Base-by-base conservation (phyloP, 2,113 vertebrate species). In the Clinocottus analis region DNA sequence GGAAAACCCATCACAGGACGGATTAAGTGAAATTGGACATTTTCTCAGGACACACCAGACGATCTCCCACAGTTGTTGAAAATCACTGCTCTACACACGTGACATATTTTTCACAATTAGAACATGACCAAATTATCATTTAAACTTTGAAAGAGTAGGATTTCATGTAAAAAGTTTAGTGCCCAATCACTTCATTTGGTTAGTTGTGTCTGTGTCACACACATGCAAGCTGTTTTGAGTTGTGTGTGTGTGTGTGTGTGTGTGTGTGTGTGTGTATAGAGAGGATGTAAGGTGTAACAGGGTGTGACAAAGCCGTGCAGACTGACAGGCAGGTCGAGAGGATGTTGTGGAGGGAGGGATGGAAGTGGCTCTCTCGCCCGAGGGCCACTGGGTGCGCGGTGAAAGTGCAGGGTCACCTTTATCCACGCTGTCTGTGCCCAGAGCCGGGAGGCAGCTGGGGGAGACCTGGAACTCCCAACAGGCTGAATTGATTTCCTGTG, bases 351-450 rank as follows among this genome's bases (percentile, higher is more conserved):
- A 86, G 79, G 85, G 60, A 77, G 77, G 77, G 81, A 79, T 85
- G 92, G 80, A 90, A 84, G 86, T 27, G 72, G 75, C 73, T 80
- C 25, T 73, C 25, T 51, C 74, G 79, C 90, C 84, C 37, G 12
- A 81, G 82, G 87, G 84, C 76, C 59, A 67, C 77, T 25, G 73
- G 83, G 71, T 61, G 75, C 27, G 14, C 35, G 45, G 85, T 65
- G 86, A 91, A 80, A 89, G 83, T 86, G 94, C 94, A 93, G 87
- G 91, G 95, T 95, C 95, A 95, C 95, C 95, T 94, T 96, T 95
- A 95, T 95, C 94, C 95, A 90, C 70, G 85, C 75, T 94, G 92
- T 95, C 93, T 95, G 95, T 95, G 95, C 95, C 95, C 94, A 92
- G 85, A 73, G 68, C 88, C 83, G 6, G 25, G 87, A 90, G 77